These are phyloP conservation scores for Diaprepes abbreviatus DNA, from an alignment of 2,888 invertebrate genomes.

Conservation along the genomic window DNA sequence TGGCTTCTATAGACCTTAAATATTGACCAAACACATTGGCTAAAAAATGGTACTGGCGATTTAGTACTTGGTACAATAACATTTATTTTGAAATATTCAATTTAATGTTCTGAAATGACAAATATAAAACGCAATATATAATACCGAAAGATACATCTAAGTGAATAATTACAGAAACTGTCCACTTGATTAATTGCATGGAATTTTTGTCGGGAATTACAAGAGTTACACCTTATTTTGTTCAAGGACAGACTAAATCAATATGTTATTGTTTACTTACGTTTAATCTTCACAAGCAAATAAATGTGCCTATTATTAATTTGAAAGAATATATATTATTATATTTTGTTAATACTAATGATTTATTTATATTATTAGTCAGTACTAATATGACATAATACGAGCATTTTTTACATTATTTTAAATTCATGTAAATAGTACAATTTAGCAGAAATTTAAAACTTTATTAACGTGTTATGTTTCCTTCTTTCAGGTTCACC, in stretches of 20 bases:
- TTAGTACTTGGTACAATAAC: too few relatives aligned
- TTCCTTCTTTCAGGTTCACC: conserved; percentile 74
- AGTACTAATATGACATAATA: too few relatives aligned
- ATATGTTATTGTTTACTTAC: background rate
- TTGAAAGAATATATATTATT: background rate
- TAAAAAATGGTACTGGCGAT: too few relatives aligned
- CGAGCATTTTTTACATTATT: too few relatives aligned
- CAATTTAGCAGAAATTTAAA: too few relatives aligned
- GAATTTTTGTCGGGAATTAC: conserved; percentile 3
- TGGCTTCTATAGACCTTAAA: too few relatives aligned
- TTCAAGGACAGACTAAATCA: conserved; percentile 27
- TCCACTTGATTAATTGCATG: conserved; percentile 17
- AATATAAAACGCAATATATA: background rate
- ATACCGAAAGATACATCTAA: background rate
- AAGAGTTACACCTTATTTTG: conserved; percentile 27
- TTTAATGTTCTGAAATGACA: background rate
- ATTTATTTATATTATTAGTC: background rate
- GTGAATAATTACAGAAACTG: background rate
- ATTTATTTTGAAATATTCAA: too few relatives aligned
- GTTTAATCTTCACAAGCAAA: background rate
- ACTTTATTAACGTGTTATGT: background rate
- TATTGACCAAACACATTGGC: too few relatives aligned
- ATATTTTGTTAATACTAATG: background rate
- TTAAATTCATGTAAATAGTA: too few relatives aligned
- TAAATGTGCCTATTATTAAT: background rate